A percentile compares a stretch with the other conserved stretches of the same genome.
Conservation (phyloP, 2,797 vertebrate genomes). For the Ptychadena robeensis region DNA sequence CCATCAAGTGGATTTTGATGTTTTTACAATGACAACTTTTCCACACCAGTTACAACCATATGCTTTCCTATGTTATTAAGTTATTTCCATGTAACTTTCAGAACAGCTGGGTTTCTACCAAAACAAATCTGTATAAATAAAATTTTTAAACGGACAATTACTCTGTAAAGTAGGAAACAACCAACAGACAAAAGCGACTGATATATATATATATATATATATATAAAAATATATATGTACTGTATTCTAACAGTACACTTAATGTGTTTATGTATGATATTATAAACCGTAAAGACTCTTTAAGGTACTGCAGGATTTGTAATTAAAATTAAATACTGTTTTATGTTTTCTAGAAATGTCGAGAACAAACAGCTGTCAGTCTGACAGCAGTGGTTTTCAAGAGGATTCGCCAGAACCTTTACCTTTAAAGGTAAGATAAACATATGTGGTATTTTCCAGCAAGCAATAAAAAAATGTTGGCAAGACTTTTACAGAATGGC, state of each 20-base stretch:
- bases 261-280: too few species aligned
- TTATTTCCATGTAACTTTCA: not conserved
- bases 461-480: not conserved
- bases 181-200: too few species aligned
- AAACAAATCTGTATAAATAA: too few species aligned
- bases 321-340: not conserved
- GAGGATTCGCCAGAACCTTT: constrained; percentile 77
- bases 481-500: too few species aligned
- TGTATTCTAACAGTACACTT: too few species aligned
- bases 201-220: too few species aligned
- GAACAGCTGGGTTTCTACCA: not conserved
- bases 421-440: constrained; percentile 68
- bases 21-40: not conserved
- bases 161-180: too few species aligned
- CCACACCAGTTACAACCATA: not conserved
- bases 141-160: too few species aligned
- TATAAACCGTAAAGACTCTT: not conserved
- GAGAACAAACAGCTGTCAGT: constrained; percentile 82
- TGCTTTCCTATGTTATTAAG: not conserved
- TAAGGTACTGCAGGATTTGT: not conserved
- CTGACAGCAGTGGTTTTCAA: constrained; percentile 84
- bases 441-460: not conserved
- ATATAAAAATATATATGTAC: too few species aligned
- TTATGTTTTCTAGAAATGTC: constrained; percentile 64
- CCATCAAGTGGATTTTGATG: constrained; percentile 20